Evolutionary conservation across 2,797 vertebrate species (phyloP).

Genomic region (Lagorchestes hirsutus): DNA sequence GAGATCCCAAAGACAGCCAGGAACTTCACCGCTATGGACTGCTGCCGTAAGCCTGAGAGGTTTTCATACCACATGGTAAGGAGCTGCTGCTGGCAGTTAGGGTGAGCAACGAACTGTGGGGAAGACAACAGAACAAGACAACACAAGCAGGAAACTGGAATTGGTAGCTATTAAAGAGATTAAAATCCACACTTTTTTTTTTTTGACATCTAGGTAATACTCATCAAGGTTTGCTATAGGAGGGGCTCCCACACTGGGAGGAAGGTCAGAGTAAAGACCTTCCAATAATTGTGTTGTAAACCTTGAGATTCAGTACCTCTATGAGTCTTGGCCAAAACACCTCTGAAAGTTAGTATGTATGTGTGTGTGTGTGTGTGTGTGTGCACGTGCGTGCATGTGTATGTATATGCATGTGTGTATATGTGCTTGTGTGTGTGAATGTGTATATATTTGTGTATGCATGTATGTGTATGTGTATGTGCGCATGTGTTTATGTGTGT

Average conservation of each 20-base stretch:
- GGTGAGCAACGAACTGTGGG: slow-evolving; percentile 96
- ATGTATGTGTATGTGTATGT: too few relatives aligned
- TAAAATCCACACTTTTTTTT: background rate
- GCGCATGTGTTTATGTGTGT: too few relatives aligned
- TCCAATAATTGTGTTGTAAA: background rate
- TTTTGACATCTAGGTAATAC: background rate
- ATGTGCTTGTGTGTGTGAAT: too few relatives aligned
- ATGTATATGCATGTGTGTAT: too few relatives aligned
- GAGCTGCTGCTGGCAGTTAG: slow-evolving; percentile 98
- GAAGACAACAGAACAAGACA: slow-evolving; percentile 77
- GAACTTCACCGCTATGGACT: slow-evolving; percentile 96
- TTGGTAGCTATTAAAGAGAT: slow-evolving; percentile 71
- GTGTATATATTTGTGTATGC: too few relatives aligned
- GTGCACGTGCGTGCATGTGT: too few relatives aligned
- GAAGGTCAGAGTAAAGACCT: background rate
- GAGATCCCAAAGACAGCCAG: slow-evolving; percentile 96
- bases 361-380: too few relatives aligned
- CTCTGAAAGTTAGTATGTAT: background rate
- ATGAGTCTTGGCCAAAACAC: background rate
- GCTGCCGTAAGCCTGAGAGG: slow-evolving; percentile 95
- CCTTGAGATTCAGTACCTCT: background rate
- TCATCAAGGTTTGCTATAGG: background rate
- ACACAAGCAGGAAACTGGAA: slow-evolving; percentile 77
- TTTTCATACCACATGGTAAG: slow-evolving; percentile 99
- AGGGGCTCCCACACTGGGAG: background rate